Percentiles rank a stretch among this genome's conserved stretches.
Evolutionary conservation across 64 coral and sea anemone species (phyloP).

Genomic region (Stichodactyla helianthus): DNA sequence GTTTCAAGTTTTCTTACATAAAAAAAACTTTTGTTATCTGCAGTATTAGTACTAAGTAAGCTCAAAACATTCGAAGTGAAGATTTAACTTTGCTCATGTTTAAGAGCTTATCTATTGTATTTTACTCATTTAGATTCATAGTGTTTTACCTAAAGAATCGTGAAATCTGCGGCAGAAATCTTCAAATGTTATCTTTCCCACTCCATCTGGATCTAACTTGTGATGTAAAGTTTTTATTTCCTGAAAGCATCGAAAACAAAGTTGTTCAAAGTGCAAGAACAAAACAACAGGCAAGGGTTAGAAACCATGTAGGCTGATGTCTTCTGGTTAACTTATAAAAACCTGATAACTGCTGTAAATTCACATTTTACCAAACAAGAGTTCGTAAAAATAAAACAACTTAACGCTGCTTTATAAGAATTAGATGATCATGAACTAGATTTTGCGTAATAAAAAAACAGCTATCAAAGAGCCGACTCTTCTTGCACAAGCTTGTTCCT

Average conservation of each 20-base stretch:
- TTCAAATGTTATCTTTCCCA: slow-evolving; percentile 86
- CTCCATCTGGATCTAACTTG: slow-evolving; percentile 77
- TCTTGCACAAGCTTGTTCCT: neutral
- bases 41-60: too few species aligned
- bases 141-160: slow-evolving; percentile 24
- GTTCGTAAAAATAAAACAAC: neutral
- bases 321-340: neutral
- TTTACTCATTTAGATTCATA: neutral
- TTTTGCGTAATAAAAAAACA: neutral
- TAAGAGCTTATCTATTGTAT: neutral
- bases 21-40: too few species aligned
- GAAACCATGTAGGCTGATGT: neutral
- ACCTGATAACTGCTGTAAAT: neutral
- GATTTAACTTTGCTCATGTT: neutral
- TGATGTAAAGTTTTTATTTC: slow-evolving; percentile 80
- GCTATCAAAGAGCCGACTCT: too few species aligned
- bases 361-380: neutral
- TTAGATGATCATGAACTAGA: neutral
- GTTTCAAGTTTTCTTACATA: too few species aligned
- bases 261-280: neutral
- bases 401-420: neutral
- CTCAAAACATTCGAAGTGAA: neutral
- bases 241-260: slow-evolving; percentile 32
- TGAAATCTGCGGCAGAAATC: slow-evolving; percentile 84
- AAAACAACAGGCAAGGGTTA: neutral